These are phyloP conservation scores for Thymelicus sylvestris DNA, from an alignment of 2,888 invertebrate genomes.

Conservation along the genomic window DNA sequence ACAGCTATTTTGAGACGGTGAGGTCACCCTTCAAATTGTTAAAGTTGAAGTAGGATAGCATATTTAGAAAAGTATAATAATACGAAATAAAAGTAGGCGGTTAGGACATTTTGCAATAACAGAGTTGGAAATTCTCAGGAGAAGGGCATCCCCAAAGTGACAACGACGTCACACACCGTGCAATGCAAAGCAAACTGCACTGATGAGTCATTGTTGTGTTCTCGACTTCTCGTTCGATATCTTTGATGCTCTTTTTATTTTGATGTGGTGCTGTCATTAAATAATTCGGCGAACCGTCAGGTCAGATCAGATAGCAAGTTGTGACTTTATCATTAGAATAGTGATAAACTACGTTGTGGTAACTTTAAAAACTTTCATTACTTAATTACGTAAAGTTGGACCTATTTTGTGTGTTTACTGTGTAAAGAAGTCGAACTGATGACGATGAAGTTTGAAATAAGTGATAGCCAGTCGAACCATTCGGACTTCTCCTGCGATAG, in stretches of 20 bases:
- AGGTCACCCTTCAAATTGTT: conserved; percentile 73
- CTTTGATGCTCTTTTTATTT: conserved; percentile 64
- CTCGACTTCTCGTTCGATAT: conserved; percentile 56
- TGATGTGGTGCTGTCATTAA: conserved; percentile 63
- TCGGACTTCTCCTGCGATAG: conserved; percentile 86
- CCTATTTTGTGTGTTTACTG: conserved; percentile 48
- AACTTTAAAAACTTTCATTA: conserved; percentile 46
- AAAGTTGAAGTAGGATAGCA: conserved; percentile 51
- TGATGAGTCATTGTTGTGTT: conserved; percentile 80
- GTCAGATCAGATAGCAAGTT: conserved; percentile 55
- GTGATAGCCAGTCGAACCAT: conserved; percentile 85
- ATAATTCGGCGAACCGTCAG: conserved; percentile 51
- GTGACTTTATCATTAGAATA: conserved; percentile 13
- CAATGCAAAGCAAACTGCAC: conserved; percentile 54
- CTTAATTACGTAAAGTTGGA: conserved; percentile 57
- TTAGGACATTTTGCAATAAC: conserved; percentile 64
- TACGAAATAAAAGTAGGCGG: conserved; percentile 53
- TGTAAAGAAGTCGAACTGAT: conserved; percentile 61
- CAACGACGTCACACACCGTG: conserved; percentile 65
- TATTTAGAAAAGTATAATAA: conserved; percentile 58
- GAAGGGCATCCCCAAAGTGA: conserved; percentile 81
- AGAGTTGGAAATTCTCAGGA: conserved; percentile 63
- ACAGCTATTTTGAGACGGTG: conserved; percentile 64
- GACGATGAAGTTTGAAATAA: conserved; percentile 86
- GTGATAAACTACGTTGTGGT: conserved; percentile 46